These are phyloP conservation scores for Oryzaephilus surinamensis DNA, from an alignment of 1,140 invertebrate genomes.

Conservation along the genomic window DNA sequence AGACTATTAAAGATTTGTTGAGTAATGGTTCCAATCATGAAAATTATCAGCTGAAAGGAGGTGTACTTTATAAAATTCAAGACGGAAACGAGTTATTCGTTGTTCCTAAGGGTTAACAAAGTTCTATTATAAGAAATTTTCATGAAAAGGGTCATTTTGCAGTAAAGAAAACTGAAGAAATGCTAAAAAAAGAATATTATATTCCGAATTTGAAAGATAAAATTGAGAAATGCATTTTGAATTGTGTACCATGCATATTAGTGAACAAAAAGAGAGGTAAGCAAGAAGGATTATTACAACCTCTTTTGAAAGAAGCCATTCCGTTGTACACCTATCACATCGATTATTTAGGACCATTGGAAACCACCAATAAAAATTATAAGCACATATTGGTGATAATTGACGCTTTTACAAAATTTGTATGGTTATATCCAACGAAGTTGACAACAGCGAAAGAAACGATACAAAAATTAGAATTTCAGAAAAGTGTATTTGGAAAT, in stretches of 20 bases:
- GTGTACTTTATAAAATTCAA: too few species aligned
- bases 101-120: too few species aligned
- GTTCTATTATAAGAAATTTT: too few species aligned
- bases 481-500: too few species aligned
- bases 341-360: slow-evolving; percentile 35
- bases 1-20: too few species aligned
- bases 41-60: too few species aligned
- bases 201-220: not conserved
- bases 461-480: too few species aligned
- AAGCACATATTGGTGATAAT: slow-evolving; percentile 33
- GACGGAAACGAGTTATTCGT: too few species aligned
- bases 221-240: slow-evolving; percentile 19
- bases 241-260: slow-evolving; percentile 34
- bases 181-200: not conserved
- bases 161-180: too few species aligned
- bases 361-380: slow-evolving; percentile 32
- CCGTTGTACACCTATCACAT: slow-evolving; percentile 28
- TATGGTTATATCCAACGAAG: slow-evolving; percentile 32
- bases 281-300: slow-evolving; percentile 28
- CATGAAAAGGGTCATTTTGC: too few species aligned
- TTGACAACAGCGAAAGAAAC: slow-evolving; percentile 24
- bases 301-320: slow-evolving; percentile 16
- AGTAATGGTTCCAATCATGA: too few species aligned
- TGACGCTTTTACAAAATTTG: slow-evolving; percentile 36
- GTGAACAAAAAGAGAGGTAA: slow-evolving; percentile 34